Evolutionary conservation across 2,113 vertebrate species (phyloP).

Genomic region (Centropus unirufus): DNA sequence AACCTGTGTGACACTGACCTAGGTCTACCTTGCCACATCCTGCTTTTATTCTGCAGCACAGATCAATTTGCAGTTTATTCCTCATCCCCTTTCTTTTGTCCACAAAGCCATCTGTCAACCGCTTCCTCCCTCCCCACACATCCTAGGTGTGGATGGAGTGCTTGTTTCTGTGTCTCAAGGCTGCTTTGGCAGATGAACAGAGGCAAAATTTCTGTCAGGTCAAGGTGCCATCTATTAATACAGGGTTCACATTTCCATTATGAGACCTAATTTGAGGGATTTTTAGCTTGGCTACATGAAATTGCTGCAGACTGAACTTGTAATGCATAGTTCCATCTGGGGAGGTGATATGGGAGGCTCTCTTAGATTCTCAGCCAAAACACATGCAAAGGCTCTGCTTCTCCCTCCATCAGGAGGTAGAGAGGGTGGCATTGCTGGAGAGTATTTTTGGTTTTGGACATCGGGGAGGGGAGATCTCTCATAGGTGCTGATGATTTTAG

Average conservation of each 20-base stretch:
- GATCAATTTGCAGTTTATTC: conserved; percentile 49
- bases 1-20: conserved; percentile 66
- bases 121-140: background rate
- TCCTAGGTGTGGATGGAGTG: background rate
- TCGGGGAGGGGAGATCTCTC: background rate
- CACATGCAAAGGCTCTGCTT: accelerated
- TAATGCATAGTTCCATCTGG: background rate
- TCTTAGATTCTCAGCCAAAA: background rate
- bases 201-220: conserved; percentile 10
- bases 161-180: background rate
- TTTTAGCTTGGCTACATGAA: conserved; percentile 3
- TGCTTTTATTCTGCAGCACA: conserved; percentile 19
- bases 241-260: conserved; percentile 21
- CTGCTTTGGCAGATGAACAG: background rate
- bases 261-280: background rate
- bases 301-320: background rate
- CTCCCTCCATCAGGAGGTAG: background rate
- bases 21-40: conserved; percentile 44
- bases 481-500: background rate
- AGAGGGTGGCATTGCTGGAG: background rate
- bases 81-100: conserved; percentile 1
- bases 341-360: background rate
- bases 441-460: background rate
- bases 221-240: conserved; percentile 23
- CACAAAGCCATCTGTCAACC: background rate